Evolutionary conservation across 2,113 vertebrate genomes (phyloP).

Genomic region (Shinisaurus crocodilurus): DNA sequence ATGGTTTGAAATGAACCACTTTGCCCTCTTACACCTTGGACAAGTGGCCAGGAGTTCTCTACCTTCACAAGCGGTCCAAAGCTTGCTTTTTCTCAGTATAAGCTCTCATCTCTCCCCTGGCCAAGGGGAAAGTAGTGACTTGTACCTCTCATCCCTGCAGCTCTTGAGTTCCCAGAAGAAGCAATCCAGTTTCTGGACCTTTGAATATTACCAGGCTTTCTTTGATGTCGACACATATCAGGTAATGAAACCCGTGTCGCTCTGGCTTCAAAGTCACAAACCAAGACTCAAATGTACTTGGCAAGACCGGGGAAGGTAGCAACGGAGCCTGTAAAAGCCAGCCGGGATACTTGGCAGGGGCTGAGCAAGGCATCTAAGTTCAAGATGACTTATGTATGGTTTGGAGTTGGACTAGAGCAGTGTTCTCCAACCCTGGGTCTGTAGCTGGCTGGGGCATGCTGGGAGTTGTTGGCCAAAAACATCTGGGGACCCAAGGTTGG

Average conservation of each 20-base stretch:
- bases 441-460: too few relatives aligned
- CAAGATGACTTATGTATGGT: not conserved
- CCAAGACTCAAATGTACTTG: not conserved
- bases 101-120: not conserved
- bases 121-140: not conserved
- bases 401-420: too few relatives aligned
- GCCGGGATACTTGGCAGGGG: too few relatives aligned
- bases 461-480: too few relatives aligned
- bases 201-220: constrained; percentile 88
- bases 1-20: not conserved
- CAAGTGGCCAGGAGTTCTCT: not conserved
- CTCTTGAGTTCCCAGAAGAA: constrained; percentile 80
- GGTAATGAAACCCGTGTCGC: constrained; percentile 64
- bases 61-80: not conserved
- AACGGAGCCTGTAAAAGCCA: not conserved
- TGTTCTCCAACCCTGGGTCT: too few relatives aligned
- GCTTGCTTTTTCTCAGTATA: too few relatives aligned
- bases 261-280: not conserved
- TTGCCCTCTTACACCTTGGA: not conserved
- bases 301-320: not conserved
- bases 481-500: too few relatives aligned
- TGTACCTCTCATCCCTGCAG: constrained; percentile 65
- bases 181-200: constrained; percentile 85
- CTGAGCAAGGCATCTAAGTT: not conserved
- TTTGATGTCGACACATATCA: constrained; percentile 88